Percentiles rank a stretch among this genome's conserved stretches.
Conservation (phyloP, 2,797 vertebrate species). For the Sphenopsis melanotis region DNA sequence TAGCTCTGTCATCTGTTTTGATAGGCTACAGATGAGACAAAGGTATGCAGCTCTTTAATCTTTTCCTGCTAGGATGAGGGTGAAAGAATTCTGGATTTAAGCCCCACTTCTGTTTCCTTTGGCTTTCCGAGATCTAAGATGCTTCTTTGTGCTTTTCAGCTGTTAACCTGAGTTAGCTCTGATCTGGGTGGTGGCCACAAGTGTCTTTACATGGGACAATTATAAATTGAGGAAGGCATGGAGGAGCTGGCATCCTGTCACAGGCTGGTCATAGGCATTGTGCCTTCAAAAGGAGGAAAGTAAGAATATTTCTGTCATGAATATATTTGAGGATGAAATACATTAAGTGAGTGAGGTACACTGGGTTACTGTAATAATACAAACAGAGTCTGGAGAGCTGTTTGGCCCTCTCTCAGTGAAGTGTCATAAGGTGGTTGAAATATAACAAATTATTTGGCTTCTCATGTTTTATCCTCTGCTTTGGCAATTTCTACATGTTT, state of each 20-base stretch:
- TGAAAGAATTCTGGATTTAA: not conserved
- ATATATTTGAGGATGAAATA: not conserved
- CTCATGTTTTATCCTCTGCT: not conserved
- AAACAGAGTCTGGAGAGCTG: not conserved
- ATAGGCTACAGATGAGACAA: not conserved
- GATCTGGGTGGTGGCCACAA: not conserved
- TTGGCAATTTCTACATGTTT: not conserved
- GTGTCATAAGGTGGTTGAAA: not conserved
- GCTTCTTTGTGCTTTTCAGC: not conserved
- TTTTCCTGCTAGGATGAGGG: not conserved
- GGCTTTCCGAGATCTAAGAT: not conserved
- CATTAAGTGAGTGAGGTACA: not conserved
- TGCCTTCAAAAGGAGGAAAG: not conserved
- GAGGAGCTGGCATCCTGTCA: not conserved
- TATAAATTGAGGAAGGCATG: not conserved
- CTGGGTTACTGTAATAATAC: not conserved
- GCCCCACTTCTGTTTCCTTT: not conserved
- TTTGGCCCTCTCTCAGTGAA: not conserved
- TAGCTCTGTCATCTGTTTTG: not conserved
- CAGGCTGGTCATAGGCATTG: not conserved
- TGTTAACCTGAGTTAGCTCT: not conserved
- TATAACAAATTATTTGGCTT: not conserved
- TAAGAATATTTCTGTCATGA: not conserved
- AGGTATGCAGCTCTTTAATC: not conserved
- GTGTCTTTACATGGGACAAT: not conserved